These are phyloP conservation scores for Trichogramma pretiosum DNA, from an alignment of 1,140 invertebrate species.

Conservation along the genomic window DNA sequence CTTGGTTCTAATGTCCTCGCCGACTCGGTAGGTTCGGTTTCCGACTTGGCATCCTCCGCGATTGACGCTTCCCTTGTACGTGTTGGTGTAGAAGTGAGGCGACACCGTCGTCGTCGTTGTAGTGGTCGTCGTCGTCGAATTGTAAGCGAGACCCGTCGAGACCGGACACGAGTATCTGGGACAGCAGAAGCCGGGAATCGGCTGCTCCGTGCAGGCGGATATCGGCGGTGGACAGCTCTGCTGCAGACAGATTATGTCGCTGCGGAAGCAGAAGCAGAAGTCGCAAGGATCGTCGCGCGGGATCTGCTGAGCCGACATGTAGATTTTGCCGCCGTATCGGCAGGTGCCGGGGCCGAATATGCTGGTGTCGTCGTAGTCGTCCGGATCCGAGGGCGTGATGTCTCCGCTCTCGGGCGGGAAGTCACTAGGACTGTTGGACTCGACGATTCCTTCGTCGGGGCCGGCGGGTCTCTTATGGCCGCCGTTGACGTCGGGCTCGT, in stretches of 20 bases:
- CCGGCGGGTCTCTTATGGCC: constrained; percentile 25
- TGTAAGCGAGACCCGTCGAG: constrained; percentile 66
- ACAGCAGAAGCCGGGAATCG: constrained; percentile 88
- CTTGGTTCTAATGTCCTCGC: constrained; percentile 70
- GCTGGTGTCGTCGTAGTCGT: constrained; percentile 41
- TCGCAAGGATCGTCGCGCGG: constrained; percentile 88
- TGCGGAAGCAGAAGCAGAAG: constrained; percentile 94
- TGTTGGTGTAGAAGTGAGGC: constrained; percentile 68
- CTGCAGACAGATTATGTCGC: constrained; percentile 90
- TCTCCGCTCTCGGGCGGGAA: constrained; percentile 34
- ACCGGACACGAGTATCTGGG: constrained; percentile 89
- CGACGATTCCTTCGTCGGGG: constrained; percentile 26
- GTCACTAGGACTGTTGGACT: constrained; percentile 28
- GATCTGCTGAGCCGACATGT: constrained; percentile 89
- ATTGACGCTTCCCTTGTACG: constrained; percentile 63
- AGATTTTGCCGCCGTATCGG: constrained; percentile 82
- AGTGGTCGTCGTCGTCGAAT: constrained; percentile 73
- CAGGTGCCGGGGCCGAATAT: constrained; percentile 80
- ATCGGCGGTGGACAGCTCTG: constrained; percentile 92
- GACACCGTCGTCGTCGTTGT: constrained; percentile 78
- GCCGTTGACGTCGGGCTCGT: constrained; percentile 5
- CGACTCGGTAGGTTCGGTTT: constrained; percentile 71
- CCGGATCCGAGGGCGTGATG: constrained; percentile 50
- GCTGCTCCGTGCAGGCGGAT: constrained; percentile 79
- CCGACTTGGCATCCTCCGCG: constrained; percentile 75